Conservation (phyloP, 2,113 vertebrate species). For the Crotophaga sulcirostris region DNA sequence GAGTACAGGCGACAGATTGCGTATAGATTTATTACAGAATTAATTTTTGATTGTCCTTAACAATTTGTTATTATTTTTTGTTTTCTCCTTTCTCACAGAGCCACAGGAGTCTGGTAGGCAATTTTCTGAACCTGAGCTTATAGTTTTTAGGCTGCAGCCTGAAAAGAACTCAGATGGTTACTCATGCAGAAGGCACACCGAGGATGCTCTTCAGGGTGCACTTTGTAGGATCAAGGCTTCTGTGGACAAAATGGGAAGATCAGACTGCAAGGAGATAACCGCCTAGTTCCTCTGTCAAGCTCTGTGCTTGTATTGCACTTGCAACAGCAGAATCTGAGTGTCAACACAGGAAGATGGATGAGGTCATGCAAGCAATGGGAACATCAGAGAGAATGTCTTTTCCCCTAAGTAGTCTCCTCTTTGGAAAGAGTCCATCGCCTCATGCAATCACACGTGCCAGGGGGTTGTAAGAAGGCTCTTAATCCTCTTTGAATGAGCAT, state of each 20-base stretch:
- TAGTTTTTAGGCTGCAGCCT: background rate
- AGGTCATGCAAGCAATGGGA: background rate
- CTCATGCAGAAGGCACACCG: background rate
- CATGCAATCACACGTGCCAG: background rate
- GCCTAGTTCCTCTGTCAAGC: background rate
- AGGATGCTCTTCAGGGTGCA: background rate
- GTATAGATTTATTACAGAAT: conserved; percentile 50
- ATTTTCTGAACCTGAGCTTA: background rate
- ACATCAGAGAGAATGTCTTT: background rate
- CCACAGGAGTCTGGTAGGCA: background rate
- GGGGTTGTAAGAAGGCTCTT: background rate
- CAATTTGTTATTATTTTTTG: conserved; percentile 11
- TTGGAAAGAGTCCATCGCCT: background rate
- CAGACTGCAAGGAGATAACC: background rate
- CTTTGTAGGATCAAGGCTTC: background rate
- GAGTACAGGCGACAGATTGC: conserved; percentile 26
- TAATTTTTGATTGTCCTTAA: conserved; percentile 54
- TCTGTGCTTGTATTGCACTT: background rate
- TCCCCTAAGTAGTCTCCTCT: background rate
- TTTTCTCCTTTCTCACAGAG: conserved; percentile 25
- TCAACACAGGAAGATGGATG: background rate
- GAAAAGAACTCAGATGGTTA: background rate
- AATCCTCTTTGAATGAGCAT: background rate
- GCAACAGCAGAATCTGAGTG: background rate
- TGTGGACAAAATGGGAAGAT: background rate